A percentile compares a stretch with the other conserved stretches of the same genome.
Conservation (phyloP, 1,140 invertebrate species). For the Ostrea denselamellosa region DNA sequence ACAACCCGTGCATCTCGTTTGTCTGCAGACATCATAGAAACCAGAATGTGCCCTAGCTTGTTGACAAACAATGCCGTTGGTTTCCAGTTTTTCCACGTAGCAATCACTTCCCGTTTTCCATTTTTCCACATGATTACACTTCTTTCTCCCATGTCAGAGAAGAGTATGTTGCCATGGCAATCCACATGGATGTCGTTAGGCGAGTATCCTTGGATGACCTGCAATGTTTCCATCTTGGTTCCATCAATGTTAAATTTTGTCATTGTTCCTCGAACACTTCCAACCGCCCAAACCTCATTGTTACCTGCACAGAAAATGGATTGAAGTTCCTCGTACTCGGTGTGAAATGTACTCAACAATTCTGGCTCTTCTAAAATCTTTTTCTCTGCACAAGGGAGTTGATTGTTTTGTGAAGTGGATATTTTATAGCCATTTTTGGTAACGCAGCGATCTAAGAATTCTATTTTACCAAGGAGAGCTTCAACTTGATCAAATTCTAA, state of each 20-base stretch:
- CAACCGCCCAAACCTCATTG: conserved; percentile 6
- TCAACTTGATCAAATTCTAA: background rate
- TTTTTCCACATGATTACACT: background rate
- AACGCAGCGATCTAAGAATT: background rate
- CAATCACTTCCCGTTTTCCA: background rate
- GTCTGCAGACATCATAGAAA: background rate
- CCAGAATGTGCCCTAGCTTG: background rate
- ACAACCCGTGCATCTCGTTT: background rate
- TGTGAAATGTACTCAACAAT: background rate
- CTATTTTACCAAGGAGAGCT: background rate
- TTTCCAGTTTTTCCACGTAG: conserved; percentile 18
- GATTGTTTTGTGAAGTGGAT: background rate
- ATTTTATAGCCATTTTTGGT: background rate
- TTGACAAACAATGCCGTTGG: background rate
- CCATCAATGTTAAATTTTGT: conserved; percentile 3
- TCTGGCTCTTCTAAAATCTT: background rate
- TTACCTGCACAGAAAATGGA: background rate
- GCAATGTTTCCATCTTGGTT: background rate
- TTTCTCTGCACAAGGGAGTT: background rate
- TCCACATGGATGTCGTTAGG: background rate
- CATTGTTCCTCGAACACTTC: background rate
- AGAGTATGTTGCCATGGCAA: background rate
- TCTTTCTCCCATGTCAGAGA: background rate
- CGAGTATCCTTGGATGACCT: background rate
- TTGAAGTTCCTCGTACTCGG: background rate